A percentile compares a stretch with the other conserved stretches of the same genome.
Evolutionary conservation across 2,888 invertebrate species (phyloP).

Genomic region (Strigamia maritima): DNA sequence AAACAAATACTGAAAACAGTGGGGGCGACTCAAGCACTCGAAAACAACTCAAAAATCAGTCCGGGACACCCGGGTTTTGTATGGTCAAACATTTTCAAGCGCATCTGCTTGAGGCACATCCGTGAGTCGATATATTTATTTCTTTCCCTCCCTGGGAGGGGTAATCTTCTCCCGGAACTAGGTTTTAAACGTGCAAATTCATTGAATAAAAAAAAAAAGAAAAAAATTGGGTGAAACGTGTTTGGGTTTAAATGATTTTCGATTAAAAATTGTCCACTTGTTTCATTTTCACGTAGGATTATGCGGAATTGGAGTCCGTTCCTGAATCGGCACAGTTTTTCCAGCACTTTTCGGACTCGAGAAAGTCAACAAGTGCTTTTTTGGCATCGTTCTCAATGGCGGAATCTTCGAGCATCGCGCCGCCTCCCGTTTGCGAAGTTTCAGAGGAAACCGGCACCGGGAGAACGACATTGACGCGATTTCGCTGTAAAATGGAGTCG

Average conservation of each 20-base stretch:
- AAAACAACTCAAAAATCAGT: no score
- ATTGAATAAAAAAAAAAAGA: no score
- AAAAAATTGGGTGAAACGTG: not conserved
- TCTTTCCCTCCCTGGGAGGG: not conserved
- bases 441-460: not conserved
- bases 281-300: not conserved
- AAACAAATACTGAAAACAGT: no score
- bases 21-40: no score
- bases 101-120: not conserved
- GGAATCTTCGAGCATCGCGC: not conserved
- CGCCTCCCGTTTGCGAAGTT: not conserved
- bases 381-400: not conserved
- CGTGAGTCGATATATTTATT: conserved; percentile 1
- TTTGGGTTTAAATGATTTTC: not conserved
- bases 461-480: not conserved
- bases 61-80: no score
- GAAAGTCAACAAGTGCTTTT: not conserved
- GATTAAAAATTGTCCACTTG: not conserved
- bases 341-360: not conserved
- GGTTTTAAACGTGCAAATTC: not conserved
- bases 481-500: conserved; percentile 47
- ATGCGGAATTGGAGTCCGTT: not conserved
- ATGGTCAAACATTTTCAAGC: not conserved
- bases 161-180: conserved; percentile 1
- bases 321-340: not conserved